phyloP scores from a whole-genome alignment of 2,797 vertebrate genomes.

The Aulostomus chinensis region DNA sequence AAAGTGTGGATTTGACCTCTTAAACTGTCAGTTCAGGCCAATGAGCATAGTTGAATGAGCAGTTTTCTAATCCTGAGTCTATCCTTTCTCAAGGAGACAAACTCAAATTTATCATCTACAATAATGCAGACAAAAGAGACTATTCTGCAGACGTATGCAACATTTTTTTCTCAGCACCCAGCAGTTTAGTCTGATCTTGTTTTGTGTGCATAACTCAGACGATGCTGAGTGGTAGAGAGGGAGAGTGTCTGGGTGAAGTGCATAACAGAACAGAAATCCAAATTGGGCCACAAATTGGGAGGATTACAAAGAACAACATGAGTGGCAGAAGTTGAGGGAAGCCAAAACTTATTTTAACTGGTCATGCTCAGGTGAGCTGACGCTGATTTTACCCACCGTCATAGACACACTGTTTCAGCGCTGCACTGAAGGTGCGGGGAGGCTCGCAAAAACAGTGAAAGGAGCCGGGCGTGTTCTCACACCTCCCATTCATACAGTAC shows the following conservation, averaged over 20 bases:
- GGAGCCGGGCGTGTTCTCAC: conserved; percentile 89
- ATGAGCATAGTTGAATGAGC: not conserved
- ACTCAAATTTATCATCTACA: conserved; percentile 2
- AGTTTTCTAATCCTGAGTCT: not conserved
- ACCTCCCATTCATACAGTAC: conserved; percentile 90
- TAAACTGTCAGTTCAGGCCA: conserved; percentile 5
- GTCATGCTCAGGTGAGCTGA: conserved; percentile 59
- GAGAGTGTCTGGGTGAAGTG: conserved; percentile 20
- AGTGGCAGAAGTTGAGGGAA: conserved; percentile 61
- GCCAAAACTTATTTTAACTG: conserved; percentile 57
- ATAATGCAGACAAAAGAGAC: conserved; percentile 10
- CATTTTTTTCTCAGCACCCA: too few relatives aligned
- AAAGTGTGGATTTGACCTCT: not conserved
- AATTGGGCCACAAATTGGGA: conserved; percentile 40
- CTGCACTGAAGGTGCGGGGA: conserved; percentile 87
- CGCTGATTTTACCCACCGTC: conserved; percentile 82
- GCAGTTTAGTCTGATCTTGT: conserved; percentile 7
- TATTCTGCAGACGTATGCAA: not conserved
- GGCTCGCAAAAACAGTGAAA: conserved; percentile 90
- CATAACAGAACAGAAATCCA: conserved; percentile 33
- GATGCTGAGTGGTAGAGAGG: conserved; percentile 6
- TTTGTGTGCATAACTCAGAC: conserved; percentile 19
- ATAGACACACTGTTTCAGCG: conserved; percentile 87
- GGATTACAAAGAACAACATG: conserved; percentile 52
- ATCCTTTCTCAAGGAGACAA: conserved; percentile 3